A percentile compares a stretch with the other conserved stretches of the same genome.
phyloP scores from a whole-genome alignment of 2,113 vertebrate species.

The Boulengeromyrus knoepffleri region DNA sequence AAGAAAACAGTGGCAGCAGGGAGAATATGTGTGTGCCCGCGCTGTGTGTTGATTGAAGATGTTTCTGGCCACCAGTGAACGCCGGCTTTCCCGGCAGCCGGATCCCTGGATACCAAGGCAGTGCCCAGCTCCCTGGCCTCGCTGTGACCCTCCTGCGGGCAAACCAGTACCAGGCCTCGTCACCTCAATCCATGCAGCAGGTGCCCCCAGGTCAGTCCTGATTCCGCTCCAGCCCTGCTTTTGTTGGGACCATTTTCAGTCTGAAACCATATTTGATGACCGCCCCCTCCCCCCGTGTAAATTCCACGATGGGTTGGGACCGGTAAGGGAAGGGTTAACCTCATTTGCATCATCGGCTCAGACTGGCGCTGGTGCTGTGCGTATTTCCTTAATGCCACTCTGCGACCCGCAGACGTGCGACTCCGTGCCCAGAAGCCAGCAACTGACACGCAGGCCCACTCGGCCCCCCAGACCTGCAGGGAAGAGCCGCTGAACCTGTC shows the following conservation, averaged over 20 bases:
- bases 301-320: neutral
- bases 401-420: neutral
- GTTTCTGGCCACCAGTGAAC: conserved; percentile 11
- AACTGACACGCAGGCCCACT: neutral
- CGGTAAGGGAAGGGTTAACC: neutral
- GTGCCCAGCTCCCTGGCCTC: conserved; percentile 13
- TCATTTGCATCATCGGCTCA: neutral
- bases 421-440: neutral
- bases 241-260: neutral
- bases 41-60: neutral
- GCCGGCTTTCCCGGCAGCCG: conserved; percentile 18
- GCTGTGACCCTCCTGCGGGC: neutral
- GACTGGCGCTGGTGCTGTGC: too few relatives aligned
- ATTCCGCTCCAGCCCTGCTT: neutral
- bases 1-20: neutral
- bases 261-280: neutral
- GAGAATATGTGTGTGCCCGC: neutral
- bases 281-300: neutral
- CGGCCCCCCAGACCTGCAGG: neutral
- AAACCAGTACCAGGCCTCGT: neutral
- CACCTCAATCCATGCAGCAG: conserved; percentile 12
- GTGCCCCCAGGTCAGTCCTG: conserved; percentile 23
- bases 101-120: conserved; percentile 31
- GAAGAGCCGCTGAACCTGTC: conserved; percentile 63
- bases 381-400: neutral